Evolutionary conservation across 2,797 vertebrate genomes (phyloP).

Genomic region (Buphagus erythrorhynchus): DNA sequence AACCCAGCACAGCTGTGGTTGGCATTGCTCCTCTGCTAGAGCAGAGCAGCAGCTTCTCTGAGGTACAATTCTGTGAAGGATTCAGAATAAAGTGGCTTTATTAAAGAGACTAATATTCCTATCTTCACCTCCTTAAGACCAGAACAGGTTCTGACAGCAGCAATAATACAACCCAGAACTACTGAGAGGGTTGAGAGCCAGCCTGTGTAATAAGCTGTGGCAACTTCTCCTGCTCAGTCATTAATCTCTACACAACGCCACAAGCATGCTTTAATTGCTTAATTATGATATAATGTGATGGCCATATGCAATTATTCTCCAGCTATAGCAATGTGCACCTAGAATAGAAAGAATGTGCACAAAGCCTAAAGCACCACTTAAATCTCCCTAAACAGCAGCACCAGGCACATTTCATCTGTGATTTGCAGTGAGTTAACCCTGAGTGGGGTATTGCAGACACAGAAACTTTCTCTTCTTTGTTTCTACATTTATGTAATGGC

Average conservation of each 20-base stretch:
- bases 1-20: background rate
- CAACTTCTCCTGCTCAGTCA: constrained; percentile 15
- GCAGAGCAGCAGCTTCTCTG: background rate
- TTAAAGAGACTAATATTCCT: background rate
- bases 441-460: background rate
- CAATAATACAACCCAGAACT: background rate
- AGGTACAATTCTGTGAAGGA: background rate
- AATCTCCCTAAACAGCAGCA: background rate
- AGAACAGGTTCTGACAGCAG: background rate
- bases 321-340: background rate
- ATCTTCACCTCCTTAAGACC: background rate
- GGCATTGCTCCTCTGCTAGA: background rate
- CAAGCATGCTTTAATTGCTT: constrained; percentile 21
- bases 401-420: background rate
- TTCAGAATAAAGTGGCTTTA: background rate
- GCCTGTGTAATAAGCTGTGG: background rate
- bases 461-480: background rate
- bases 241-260: constrained; percentile 26
- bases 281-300: constrained; percentile 47
- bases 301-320: constrained; percentile 33
- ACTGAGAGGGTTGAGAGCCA: background rate
- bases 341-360: background rate
- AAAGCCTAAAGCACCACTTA: constrained; percentile 22
- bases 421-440: background rate
- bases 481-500: background rate